Evolutionary conservation across 2,797 vertebrate species (phyloP), one percentile per base, ranked within the genome.

Genomic region (Malacoraja senta): DNA sequence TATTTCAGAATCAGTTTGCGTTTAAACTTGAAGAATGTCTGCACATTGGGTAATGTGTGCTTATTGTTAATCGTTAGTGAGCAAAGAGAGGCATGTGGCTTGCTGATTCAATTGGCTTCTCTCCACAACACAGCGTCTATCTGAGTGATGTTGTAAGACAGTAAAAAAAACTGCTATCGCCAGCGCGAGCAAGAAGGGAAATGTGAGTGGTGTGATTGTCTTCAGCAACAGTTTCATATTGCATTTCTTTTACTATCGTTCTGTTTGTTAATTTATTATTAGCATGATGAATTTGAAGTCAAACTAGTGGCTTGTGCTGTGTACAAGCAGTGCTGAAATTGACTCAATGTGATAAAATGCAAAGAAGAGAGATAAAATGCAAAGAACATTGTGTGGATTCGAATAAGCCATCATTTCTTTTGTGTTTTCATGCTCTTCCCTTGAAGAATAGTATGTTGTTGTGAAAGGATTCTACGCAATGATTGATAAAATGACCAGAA

Each of bases 31-130:
- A 92, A 53, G 26, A 68, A 74, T 44, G 1, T 13, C 35, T 17
- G 1, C 58, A 65, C 58, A 35, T 92, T 92, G 71, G 26, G 90
- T 72, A 92, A 92, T 92, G 35, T 92, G 71, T 76, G 72, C 13
- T 53, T 76, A 76, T 44, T 29, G 38, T 92, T 92, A 92, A 92
- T 92, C 26, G 35, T 92, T 92, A 92, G 72, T 26, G 13, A 76
- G 90, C 72, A 92, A 58, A 76, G 29, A 72, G 29, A 8, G 19
- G 17, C 68, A 3, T 72, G 65, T 71, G 68, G 15, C 44, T 29
- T 76, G 71, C 21, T 72, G 44, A 92, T 21, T 92, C 35, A 76
- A 8, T 92, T 44, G 65, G 35, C 71, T 92, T 92, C 38, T n/a
- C 38, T 92, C 72, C 90, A 72, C 10, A 44, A 92, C 90, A 0